These are phyloP conservation scores for Halcyon smyrnensis DNA, from an alignment of 2,797 vertebrate species.

Conservation along the genomic window DNA sequence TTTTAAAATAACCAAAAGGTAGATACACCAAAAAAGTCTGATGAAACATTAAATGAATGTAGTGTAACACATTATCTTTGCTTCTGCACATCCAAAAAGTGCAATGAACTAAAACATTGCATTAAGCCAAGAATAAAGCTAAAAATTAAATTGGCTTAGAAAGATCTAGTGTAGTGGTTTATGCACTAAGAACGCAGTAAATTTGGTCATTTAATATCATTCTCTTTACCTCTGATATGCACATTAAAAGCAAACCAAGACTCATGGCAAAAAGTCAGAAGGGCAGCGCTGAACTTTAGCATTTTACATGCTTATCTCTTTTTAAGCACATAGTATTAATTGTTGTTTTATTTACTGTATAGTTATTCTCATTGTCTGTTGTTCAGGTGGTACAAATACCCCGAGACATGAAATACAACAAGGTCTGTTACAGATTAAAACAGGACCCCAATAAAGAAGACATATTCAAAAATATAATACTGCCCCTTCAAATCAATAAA, in stretches of 20 bases:
- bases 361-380: conserved; percentile 75
- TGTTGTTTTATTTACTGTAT: conserved; percentile 62
- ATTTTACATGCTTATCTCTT: conserved; percentile 19
- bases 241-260: conserved; percentile 53
- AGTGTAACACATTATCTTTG: conserved; percentile 86
- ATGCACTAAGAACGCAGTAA: conserved; percentile 81
- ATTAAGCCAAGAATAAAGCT: conserved; percentile 85
- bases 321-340: conserved; percentile 47
- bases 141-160: conserved; percentile 85
- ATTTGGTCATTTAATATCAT: conserved; percentile 81
- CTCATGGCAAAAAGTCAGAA: conserved; percentile 8
- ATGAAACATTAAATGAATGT: conserved; percentile 86
- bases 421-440: conserved; percentile 78
- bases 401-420: conserved; percentile 76
- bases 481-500: conserved; percentile 85
- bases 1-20: conserved; percentile 86
- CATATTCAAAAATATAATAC: conserved; percentile 81
- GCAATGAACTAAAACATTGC: conserved; percentile 87
- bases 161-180: conserved; percentile 82
- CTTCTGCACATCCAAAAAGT: conserved; percentile 85
- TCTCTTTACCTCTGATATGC: conserved; percentile 73
- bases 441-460: conserved; percentile 79
- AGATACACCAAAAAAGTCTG: conserved; percentile 82
- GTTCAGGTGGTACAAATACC: conserved; percentile 73
- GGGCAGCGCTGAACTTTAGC: not conserved